Conservation (phyloP, 2,888 invertebrate species). For the Linnaemya tessellans region DNA sequence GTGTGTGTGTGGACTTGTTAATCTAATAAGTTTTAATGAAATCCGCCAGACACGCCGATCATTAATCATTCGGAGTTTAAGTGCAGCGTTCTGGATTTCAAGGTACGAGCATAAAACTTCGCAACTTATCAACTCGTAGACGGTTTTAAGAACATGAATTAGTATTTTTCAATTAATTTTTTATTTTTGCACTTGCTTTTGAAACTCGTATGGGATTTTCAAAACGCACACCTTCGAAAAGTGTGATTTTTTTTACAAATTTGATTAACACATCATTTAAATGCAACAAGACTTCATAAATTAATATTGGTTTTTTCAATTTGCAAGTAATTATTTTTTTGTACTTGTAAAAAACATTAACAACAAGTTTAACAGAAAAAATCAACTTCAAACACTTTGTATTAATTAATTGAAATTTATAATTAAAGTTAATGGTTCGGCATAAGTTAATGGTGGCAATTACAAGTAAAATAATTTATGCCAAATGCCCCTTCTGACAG, state of each 20-base stretch:
- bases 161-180: slow-evolving; percentile 13
- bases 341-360: too few relatives aligned
- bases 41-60: slow-evolving; percentile 32
- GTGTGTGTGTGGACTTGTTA: too few relatives aligned
- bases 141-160: slow-evolving; percentile 23
- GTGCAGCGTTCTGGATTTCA: slow-evolving; percentile 21
- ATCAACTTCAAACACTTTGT: too few relatives aligned
- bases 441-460: too few relatives aligned
- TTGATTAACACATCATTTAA: slow-evolving; percentile 62
- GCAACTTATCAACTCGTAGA: slow-evolving; percentile 50
- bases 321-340: slow-evolving; percentile 43
- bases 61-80: slow-evolving; percentile 54
- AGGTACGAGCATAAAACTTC: slow-evolving; percentile 45
- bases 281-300: slow-evolving; percentile 29
- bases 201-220: too few relatives aligned
- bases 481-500: too few relatives aligned
- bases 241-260: slow-evolving; percentile 8
- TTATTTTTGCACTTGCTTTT: background rate
- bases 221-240: slow-evolving; percentile 7
- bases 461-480: too few relatives aligned
- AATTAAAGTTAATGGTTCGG: too few relatives aligned
- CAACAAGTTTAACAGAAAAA: too few relatives aligned
- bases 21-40: slow-evolving; percentile 63
- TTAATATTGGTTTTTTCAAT: slow-evolving; percentile 42
- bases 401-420: too few relatives aligned